phyloP scores from a whole-genome alignment of 2,888 invertebrate genomes.

The Ophion slaviceki region DNA sequence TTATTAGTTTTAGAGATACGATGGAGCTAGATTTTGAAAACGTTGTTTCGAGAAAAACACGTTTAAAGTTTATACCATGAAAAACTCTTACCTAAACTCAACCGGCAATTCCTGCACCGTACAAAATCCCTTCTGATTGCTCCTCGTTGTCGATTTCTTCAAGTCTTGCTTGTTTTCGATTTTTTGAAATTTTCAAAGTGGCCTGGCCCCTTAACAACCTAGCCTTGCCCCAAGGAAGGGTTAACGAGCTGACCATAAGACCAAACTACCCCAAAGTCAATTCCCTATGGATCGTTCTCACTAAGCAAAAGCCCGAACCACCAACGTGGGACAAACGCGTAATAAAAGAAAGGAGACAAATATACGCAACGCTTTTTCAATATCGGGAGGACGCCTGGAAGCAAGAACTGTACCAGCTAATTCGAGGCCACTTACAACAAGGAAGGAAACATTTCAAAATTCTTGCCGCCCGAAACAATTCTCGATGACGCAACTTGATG shows the following conservation, averaged over 20 bases:
- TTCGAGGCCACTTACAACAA: conserved; percentile 3
- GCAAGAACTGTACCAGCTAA: neutral
- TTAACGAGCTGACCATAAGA: conserved; percentile 26
- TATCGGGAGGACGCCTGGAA: conserved; percentile 8
- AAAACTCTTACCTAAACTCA: too few relatives aligned
- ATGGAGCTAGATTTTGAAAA: too few relatives aligned
- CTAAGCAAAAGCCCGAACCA: neutral
- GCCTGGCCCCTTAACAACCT: neutral
- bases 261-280: neutral
- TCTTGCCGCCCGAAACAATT: conserved; percentile 7
- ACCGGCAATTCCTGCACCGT: too few relatives aligned
- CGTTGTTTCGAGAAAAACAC: too few relatives aligned
- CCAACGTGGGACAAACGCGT: neutral
- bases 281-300: too few relatives aligned
- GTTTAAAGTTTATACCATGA: too few relatives aligned
- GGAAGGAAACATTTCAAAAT: conserved; percentile 1
- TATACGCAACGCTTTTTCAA: neutral
- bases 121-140: too few relatives aligned
- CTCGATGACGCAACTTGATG: conserved; percentile 27
- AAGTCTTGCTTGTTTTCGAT: too few relatives aligned
- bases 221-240: neutral
- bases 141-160: too few relatives aligned
- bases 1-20: too few relatives aligned
- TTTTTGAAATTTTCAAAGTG: too few relatives aligned
- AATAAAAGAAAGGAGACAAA: conserved; percentile 6